Evolutionary conservation across 2,797 vertebrate genomes (phyloP), one percentile per base, ranked within the genome.

Genomic region (Cyprinella venusta): DNA sequence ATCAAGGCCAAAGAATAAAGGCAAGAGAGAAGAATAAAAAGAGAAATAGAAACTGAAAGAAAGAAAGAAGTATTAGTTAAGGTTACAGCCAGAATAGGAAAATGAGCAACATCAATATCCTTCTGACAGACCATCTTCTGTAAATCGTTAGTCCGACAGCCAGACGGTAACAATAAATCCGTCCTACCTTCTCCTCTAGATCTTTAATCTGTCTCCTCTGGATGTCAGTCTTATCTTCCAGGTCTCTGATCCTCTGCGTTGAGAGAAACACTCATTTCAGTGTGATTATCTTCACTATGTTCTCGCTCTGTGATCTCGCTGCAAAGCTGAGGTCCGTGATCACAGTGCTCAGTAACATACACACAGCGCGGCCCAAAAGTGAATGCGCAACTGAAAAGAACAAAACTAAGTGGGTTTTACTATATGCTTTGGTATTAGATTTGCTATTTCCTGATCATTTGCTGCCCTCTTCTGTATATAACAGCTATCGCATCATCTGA

Each of bases 1-100:
- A 96, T 99, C 97, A 99, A 97, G 98, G 98, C 98, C 98, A 99
- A 95, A 99, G 97, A 96, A 99, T 99, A 95, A 99, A 99, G 95
- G 98, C 98, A 93, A 99, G 98, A 96, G 98, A 99, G 96, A 99
- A 99, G 96, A 99, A 99, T 94, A 99, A 95, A 96, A 99, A 99
- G 80, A 99, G 96, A 96, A 99, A 99, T 81, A 99, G 95, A 95
- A 99, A 99, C 98, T 99, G 96, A 81, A 83, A 87, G n/a, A 86
- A 68, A 79, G 19, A 86, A 68, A 79, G 26, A 52, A 18, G 18
- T 1, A 54, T 40, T 56, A 64, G 52, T 24, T 76, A 61, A 9
- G n/a, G 16, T 76, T 21, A 6, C 15, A 63, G 24, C 0, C 16
- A 36, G 18, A 30, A 30, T 52, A 21, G 18, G 15, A 63, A 76